Evolutionary conservation across 2,113 vertebrate species (phyloP).

Genomic region (Macquaria australasica): DNA sequence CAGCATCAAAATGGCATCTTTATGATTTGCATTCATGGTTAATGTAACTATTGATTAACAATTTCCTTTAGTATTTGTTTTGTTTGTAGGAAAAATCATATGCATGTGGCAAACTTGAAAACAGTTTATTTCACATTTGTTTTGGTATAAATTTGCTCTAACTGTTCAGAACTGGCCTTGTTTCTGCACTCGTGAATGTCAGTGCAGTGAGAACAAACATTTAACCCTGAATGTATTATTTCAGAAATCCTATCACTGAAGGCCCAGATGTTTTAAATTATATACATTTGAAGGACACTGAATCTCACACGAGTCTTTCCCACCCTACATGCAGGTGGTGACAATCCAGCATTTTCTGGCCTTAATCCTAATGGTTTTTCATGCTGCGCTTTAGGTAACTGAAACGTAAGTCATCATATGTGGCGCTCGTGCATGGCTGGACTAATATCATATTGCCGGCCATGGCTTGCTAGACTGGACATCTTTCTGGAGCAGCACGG

Average conservation of each 20-base stretch:
- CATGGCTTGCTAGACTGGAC: slow-evolving; percentile 41
- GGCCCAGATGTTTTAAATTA: slow-evolving; percentile 44
- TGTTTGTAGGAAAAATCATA: not conserved
- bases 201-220: slow-evolving; percentile 15
- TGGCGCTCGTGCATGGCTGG: slow-evolving; percentile 19
- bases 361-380: slow-evolving; percentile 54
- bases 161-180: not conserved
- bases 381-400: slow-evolving; percentile 40
- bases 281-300: slow-evolving; percentile 54
- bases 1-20: slow-evolving; percentile 19
- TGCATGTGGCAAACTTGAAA: not conserved
- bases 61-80: slow-evolving; percentile 3
- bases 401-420: slow-evolving; percentile 37
- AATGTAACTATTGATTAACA: slow-evolving; percentile 24
- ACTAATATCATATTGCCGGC: slow-evolving; percentile 33
- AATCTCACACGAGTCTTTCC: not conserved
- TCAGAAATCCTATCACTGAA: slow-evolving; percentile 32
- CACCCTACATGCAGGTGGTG: slow-evolving; percentile 34
- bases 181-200: slow-evolving; percentile 19
- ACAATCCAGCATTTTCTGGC: slow-evolving; percentile 33
- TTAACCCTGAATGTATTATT: slow-evolving; percentile 32
- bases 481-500: slow-evolving; percentile 55
- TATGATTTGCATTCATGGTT: slow-evolving; percentile 29
- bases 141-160: not conserved
- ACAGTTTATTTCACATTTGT: not conserved